Evolutionary conservation across 2,113 vertebrate genomes (phyloP).

Genomic region (Acrocephalus kingi): DNA sequence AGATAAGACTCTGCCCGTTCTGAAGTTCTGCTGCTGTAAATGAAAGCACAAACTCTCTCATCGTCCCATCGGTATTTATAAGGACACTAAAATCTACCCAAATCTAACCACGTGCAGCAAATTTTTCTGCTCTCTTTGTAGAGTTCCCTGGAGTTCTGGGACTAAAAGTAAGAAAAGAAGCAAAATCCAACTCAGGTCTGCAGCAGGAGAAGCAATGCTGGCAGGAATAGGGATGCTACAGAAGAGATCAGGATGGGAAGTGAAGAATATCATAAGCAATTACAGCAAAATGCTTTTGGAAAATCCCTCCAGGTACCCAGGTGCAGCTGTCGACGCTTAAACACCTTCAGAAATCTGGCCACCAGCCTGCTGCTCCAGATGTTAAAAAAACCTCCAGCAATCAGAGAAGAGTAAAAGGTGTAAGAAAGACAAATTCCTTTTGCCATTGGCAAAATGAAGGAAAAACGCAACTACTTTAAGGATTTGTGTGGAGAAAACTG

Average conservation of each 20-base stretch:
- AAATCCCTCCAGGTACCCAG: constrained; percentile 50
- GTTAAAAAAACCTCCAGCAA: neutral
- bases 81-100: neutral
- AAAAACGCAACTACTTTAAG: neutral
- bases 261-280: constrained; percentile 36
- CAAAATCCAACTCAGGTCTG: neutral
- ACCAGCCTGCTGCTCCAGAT: constrained; percentile 42
- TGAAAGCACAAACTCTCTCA: neutral
- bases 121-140: neutral
- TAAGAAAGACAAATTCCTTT: constrained; percentile 11
- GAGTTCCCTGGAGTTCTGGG: neutral
- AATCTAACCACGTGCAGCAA: neutral
- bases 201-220: neutral
- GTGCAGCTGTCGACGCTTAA: constrained; percentile 45
- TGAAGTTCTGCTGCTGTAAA: neutral
- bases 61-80: accelerated
- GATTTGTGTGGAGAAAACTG: neutral
- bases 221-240: neutral
- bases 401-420: neutral
- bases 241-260: neutral
- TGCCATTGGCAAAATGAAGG: neutral
- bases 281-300: constrained; percentile 41
- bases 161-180: neutral
- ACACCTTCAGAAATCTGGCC: constrained; percentile 53
- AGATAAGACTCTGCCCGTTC: neutral